Evolutionary conservation across 2,888 invertebrate genomes (phyloP), one percentile per base, ranked within the genome.

Genomic region (Operophtera brumata): DNA sequence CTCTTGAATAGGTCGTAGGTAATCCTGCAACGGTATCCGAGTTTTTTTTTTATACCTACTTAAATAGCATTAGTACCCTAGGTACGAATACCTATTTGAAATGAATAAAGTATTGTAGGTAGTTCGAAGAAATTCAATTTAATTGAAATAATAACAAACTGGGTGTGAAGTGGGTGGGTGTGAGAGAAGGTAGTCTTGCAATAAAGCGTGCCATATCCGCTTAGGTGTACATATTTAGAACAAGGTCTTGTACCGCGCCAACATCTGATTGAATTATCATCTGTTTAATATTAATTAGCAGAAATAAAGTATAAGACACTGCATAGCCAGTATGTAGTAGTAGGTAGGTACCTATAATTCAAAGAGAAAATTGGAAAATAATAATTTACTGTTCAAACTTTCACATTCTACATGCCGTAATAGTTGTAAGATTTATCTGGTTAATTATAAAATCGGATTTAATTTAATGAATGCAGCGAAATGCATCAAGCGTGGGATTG

Each of bases 401-500:
- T 51, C 45, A 41, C 40, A 36, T 28, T 64, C 62, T 26, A 13
- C 14, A 30, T 50, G 49, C 25, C 14, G 43, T 54, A 44, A 48
- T 40, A 44, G 32, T 12, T 37, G 42, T 20, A 39, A 11, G 25
- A 28, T 26, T 61, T 57, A 58, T 65, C 59, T 61, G 59, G 59
- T 65, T 65, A 59, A 61, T 65, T 69, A 51, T 57, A 51, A 57
- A 57, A 54, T 56, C 54, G 37, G 54, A 54, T 47, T 59, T 59
- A 64, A 64, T 64, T 56, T 44, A 36, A 52, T 56, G 51, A 60
- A 58, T 62, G 59, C 59, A 57, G 51, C 49, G 47, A 57, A 61
- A 58, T 65, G 59, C 57, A 62, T 44, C 44, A 49, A 59, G 58
- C 52, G 61, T 64, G 74, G 79, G 80, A 76, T 87, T 75, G 82